phyloP scores from a whole-genome alignment of 2,113 vertebrate genomes.

The Sialia sialis region DNA sequence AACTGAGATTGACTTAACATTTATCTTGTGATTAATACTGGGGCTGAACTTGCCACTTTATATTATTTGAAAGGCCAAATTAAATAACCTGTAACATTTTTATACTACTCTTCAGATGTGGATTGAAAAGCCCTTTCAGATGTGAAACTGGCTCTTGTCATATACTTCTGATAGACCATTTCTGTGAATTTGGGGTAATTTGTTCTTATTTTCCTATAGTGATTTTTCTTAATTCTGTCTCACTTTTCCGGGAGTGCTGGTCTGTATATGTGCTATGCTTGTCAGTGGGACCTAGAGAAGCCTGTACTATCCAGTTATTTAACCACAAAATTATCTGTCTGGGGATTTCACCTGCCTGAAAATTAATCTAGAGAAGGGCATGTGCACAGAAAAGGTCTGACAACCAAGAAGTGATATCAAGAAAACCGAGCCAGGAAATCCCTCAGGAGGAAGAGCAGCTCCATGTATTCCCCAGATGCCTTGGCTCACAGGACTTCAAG shows the following conservation, averaged over 20 bases:
- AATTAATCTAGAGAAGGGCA: neutral
- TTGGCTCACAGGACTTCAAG: neutral
- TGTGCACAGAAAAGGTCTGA: neutral
- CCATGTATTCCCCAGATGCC: neutral
- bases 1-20: neutral
- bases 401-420: neutral
- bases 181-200: neutral
- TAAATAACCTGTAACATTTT: conserved; percentile 40
- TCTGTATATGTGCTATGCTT: neutral
- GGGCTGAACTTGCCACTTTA: neutral
- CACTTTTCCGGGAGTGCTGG: neutral
- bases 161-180: neutral
- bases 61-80: conserved; percentile 4
- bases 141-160: neutral
- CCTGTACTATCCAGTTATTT: conserved; percentile 2
- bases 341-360: neutral
- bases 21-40: conserved; percentile 31
- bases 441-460: neutral
- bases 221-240: conserved; percentile 9
- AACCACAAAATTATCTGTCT: neutral
- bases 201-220: neutral
- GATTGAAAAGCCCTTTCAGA: conserved; percentile 28
- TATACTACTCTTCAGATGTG: neutral
- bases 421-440: neutral
- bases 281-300: neutral